phyloP scores from a whole-genome alignment of 2,797 vertebrate species.

The Arnoldichthys spilopterus region DNA sequence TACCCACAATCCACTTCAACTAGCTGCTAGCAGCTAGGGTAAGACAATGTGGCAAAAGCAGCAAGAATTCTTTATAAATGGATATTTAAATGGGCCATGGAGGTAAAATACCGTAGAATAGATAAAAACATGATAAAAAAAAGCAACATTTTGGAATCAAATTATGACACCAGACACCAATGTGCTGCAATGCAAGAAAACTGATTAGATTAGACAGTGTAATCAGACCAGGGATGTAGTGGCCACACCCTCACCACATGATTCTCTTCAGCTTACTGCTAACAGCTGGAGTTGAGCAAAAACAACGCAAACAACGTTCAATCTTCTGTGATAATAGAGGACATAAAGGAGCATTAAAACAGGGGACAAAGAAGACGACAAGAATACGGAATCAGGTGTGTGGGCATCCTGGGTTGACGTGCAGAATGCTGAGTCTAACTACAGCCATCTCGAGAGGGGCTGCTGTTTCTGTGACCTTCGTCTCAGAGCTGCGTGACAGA shows the following conservation, averaged over 20 bases:
- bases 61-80: neutral
- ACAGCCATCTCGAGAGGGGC: neutral
- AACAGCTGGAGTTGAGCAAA: neutral
- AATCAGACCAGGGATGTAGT: neutral
- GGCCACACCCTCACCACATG: neutral
- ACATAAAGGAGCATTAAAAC: neutral
- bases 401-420: neutral
- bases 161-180: neutral
- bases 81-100: no score
- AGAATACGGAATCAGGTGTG: neutral
- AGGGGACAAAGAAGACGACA: neutral
- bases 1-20: neutral
- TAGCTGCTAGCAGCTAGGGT: neutral
- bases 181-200: neutral
- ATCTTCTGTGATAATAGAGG: neutral
- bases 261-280: neutral
- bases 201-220: neutral
- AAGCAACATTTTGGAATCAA: no score
- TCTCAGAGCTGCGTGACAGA: neutral
- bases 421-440: neutral
- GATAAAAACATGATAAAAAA: no score
- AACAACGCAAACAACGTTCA: neutral
- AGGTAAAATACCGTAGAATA: neutral
- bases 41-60: neutral
- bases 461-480: neutral